Percentiles rank a stretch among this genome's conserved stretches.
Conservation (phyloP, 2,797 vertebrate species). For the Tamandua tetradactyla region DNA sequence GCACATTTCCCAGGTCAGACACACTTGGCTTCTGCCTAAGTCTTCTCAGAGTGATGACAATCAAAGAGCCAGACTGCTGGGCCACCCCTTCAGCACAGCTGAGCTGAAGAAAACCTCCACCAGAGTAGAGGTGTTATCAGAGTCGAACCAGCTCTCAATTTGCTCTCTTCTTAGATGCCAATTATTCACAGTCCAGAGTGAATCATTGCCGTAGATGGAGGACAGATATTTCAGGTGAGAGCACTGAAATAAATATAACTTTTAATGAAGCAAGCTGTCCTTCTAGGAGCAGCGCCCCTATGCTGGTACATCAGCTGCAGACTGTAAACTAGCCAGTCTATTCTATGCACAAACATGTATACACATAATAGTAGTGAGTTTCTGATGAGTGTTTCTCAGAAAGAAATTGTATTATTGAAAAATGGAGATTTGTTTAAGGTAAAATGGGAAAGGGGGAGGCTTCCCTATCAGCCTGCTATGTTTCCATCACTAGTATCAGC, state of each 20-base stretch:
- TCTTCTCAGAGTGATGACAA: neutral
- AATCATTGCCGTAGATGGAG: neutral
- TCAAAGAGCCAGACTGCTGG: neutral
- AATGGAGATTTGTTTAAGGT: neutral
- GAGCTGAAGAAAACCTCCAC: slow-evolving; percentile 1
- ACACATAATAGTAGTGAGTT: neutral
- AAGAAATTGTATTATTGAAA: neutral
- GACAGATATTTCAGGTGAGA: neutral
- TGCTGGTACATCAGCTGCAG: neutral
- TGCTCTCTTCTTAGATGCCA: neutral
- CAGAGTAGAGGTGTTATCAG: neutral
- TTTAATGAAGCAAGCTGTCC: neutral
- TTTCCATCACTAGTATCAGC: slow-evolving; percentile 43
- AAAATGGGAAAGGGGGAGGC: slow-evolving; percentile 25
- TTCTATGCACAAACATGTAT: neutral
- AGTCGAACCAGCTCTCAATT: neutral
- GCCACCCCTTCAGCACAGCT: neutral
- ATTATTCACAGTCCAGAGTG: neutral
- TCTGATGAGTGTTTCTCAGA: neutral
- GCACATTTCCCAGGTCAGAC: neutral
- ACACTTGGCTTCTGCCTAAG: neutral
- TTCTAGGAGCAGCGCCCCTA: neutral
- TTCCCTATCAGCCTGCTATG: neutral
- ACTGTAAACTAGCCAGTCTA: neutral
- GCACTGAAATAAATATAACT: neutral